A percentile compares a stretch with the other conserved stretches of the same genome.
phyloP scores from a whole-genome alignment of 2,888 invertebrate genomes.

The Glaucopsyche alexis region DNA sequence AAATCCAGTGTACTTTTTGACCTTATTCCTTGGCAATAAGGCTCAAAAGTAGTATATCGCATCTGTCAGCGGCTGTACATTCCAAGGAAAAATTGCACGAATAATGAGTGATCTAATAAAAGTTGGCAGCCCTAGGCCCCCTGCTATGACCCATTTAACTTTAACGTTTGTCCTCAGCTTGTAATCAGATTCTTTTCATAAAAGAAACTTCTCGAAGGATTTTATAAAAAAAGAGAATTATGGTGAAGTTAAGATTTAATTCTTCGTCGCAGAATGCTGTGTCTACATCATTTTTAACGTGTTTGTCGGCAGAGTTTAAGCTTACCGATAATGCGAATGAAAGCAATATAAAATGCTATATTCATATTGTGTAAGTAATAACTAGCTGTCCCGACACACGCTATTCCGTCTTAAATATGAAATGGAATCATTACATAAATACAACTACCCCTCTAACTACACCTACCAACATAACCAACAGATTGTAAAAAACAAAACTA shows the following conservation, averaged over 20 bases:
- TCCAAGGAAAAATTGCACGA: neutral
- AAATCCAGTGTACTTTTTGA: no score
- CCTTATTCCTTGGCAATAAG: no score
- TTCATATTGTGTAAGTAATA: neutral
- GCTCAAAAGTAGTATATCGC: no score
- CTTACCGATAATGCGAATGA: neutral
- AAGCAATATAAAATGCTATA: neutral
- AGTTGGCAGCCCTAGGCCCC: neutral
- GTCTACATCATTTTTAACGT: neutral
- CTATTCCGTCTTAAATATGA: no score
- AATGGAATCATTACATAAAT: no score
- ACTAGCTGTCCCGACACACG: no score
- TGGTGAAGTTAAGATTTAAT: constrained; percentile 3
- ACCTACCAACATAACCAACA: no score
- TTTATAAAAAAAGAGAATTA: constrained; percentile 15
- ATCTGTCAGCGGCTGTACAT: no score
- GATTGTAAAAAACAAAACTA: no score
- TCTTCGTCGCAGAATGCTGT: neutral
- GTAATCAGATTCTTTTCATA: constrained; percentile 27
- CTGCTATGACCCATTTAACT: constrained; percentile 28
- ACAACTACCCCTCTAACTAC: no score
- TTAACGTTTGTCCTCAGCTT: constrained; percentile 24
- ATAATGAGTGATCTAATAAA: neutral
- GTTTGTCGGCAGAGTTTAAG: neutral
- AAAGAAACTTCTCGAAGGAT: constrained; percentile 14